Conservation (phyloP, 2,797 vertebrate genomes). For the Kryptopterus vitreolus region DNA sequence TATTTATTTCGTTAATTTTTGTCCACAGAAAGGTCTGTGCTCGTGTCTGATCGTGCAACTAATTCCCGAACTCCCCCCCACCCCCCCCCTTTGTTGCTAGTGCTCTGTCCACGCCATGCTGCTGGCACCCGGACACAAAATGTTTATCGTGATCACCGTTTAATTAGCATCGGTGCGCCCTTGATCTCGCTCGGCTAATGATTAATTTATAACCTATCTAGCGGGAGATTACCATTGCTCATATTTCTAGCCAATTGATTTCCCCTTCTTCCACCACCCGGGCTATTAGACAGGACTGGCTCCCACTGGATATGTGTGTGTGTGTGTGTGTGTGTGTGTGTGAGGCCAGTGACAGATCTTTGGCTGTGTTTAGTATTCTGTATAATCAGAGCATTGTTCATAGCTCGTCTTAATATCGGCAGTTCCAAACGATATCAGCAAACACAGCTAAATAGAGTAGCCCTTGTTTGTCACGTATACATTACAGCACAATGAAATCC, state of each 20-base stretch:
- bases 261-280: slow-evolving; percentile 32
- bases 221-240: slow-evolving; percentile 43
- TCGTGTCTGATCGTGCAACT: slow-evolving; percentile 19
- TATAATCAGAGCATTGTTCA: slow-evolving; percentile 25
- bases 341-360: slow-evolving; percentile 31
- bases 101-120: slow-evolving; percentile 22
- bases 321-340: no score
- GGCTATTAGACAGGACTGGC: slow-evolving; percentile 30
- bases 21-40: slow-evolving; percentile 7
- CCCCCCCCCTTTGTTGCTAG: no score
- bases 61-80: slow-evolving; percentile 36
- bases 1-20: slow-evolving; percentile 23
- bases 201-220: slow-evolving; percentile 46
- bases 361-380: slow-evolving; percentile 26
- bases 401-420: slow-evolving; percentile 14
- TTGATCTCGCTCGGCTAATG: slow-evolving; percentile 49
- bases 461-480: no score
- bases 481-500: no score
- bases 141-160: slow-evolving; percentile 46
- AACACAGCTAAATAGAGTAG: neutral
- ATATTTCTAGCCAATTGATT: slow-evolving; percentile 52
- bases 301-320: slow-evolving; percentile 1
- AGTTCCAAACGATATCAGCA: neutral
- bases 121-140: slow-evolving; percentile 39
- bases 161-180: slow-evolving; percentile 46